Evolutionary conservation across 2,888 invertebrate species (phyloP), one percentile per base, ranked within the genome.

Genomic region (Busseola fusca): DNA sequence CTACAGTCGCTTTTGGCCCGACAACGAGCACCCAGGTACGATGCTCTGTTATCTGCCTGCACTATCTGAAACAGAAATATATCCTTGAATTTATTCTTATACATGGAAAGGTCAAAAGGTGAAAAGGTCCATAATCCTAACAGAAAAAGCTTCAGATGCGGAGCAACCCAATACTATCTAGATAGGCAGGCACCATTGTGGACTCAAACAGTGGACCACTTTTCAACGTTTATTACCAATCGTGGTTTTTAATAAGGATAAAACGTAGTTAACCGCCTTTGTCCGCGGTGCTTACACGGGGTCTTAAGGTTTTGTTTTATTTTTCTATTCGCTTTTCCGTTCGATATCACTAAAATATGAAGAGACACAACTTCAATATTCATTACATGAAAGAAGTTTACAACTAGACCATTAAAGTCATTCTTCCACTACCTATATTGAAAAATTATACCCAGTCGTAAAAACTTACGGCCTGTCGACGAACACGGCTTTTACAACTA

Each of bases 1-100:
- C 95, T 95, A 91, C 98, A 98, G 84, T 97, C 97, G 84, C 93
- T 93, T 88, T 96, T 96, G 68, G 94, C 93, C 80, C 94, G 95
- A 90, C 98, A 98, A 80, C 95, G 94, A 72, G 96, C 96, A 42
- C 97, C 97, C 67, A 98, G 90, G 67, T 91, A 93, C 60, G 92
- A 81, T 42, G 86, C 89, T 80, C 86, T 87, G 80, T 85, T 87
- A 79, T 89, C 85, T 59, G 83, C 89, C 76, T 89, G 87, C 67
- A 89, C 85, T 84, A 89, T 88, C 94, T 94, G 92, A 84, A 90
- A 88, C 66, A 85, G 76, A 82, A 81, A 77, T 16, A 52, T 42
- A 69, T 21, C 14, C 54, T 66, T 67, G 9, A 57, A 74, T 25
- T 21, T 64, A 42, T 54, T 21, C 27, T 7, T 18, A 34, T 4